Evolutionary conservation across 2,113 vertebrate genomes (phyloP).

Genomic region (Dasypus novemcinctus): DNA sequence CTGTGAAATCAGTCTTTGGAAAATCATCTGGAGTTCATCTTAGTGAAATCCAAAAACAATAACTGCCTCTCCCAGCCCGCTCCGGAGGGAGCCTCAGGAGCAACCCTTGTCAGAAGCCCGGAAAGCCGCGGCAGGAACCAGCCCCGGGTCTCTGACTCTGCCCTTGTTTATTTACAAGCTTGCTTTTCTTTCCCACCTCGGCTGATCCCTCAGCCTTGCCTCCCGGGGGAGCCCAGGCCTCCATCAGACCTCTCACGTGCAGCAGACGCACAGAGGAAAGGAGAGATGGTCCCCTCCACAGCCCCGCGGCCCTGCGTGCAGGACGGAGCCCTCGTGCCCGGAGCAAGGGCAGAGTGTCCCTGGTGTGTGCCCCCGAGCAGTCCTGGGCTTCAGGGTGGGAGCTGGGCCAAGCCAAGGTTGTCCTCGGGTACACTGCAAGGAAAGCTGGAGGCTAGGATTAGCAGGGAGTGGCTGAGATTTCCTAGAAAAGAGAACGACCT

Average conservation of each 20-base stretch:
- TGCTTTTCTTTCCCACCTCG: conserved; percentile 47
- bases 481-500: neutral
- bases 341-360: neutral
- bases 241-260: conserved; percentile 26
- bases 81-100: conserved; percentile 27
- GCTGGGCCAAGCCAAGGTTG: neutral
- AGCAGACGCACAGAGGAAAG: neutral
- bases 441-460: neutral
- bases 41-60: conserved; percentile 68
- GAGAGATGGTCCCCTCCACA: neutral
- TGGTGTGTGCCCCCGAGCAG: rapidly evolving
- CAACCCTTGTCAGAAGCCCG: conserved; percentile 53
- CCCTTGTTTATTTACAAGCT: conserved; percentile 55
- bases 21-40: conserved; percentile 75
- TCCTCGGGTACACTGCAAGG: neutral
- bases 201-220: neutral
- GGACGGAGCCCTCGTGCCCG: neutral
- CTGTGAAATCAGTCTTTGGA: conserved; percentile 68
- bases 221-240: conserved; percentile 14
- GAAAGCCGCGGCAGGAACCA: conserved; percentile 48
- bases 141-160: conserved; percentile 47
- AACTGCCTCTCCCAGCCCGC: conserved; percentile 46
- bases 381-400: neutral
- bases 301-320: neutral
- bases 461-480: neutral